Base-by-base conservation (phyloP, 2,797 vertebrate species). In the Onychomys arenicola region DNA sequence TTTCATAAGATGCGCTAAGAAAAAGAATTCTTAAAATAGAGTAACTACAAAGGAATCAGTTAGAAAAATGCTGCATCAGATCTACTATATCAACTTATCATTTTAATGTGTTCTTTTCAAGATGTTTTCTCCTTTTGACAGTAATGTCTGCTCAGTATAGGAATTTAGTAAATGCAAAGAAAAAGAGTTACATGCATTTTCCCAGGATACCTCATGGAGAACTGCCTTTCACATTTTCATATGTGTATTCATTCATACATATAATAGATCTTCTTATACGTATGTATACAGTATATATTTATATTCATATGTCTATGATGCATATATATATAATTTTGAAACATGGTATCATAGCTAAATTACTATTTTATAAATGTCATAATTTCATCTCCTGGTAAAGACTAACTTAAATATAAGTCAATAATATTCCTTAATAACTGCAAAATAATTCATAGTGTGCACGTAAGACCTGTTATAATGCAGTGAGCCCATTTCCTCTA, bases 1-100 rank as follows among this genome's bases (percentile, higher is more conserved):
- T 91, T 90, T 85, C 81, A 90, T n/a, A 75, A 76, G 12, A 96
- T 61, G 19, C n/a, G 34, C 59, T 76, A 5, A 80, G 61, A 83
- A 96, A 78, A 78, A 77, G 76, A 76, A 43, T 84, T 12, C 84
- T 17, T 76, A 75, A 90, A 96, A 86, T 25, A 61, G 71, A 90
- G 4, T 37, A 77, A 78, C 34, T 65, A 67, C 55, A 63, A 71
- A 73, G 37, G 4, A 12, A 84, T 25, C 32, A 43, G 55, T 84
- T 77, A 73, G 71, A 89, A 87, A 91, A 77, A 61, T n/a, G 49
- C 37, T 61, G 2, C 46, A 23, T 57, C 61, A 46, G 9, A 32
- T 40, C 52, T 40, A 75, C 21, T 34, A 3, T 34, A n/a, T 75
- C 17, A 73, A 46, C 69, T 81, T 81, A 86, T 80, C 52, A 37